These are phyloP conservation scores for Apodemia hepburni DNA, from an alignment of 2,888 invertebrate genomes.

Conservation along the genomic window DNA sequence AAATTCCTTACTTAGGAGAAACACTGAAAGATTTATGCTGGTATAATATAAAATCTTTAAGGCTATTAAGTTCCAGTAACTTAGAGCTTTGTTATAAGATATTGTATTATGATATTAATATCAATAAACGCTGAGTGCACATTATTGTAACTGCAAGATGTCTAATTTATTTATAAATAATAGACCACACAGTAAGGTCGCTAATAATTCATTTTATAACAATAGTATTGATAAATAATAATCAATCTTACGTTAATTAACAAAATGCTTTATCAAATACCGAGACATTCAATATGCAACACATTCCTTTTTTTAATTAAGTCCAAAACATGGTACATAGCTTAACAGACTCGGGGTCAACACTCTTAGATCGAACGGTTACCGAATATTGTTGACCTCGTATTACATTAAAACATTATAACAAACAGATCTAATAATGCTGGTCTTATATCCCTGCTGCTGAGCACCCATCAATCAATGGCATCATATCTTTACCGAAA, in stretches of 20 bases:
- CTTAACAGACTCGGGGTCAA: constrained; percentile 57
- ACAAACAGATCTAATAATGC: constrained; percentile 24
- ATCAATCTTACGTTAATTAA: constrained; percentile 31
- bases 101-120: constrained; percentile 5
- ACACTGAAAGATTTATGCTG: too few species aligned
- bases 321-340: constrained; percentile 60
- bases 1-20: too few species aligned
- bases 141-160: background rate
- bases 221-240: constrained; percentile 30
- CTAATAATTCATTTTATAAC: constrained; percentile 25
- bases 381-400: constrained; percentile 49
- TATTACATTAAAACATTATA: constrained; percentile 21
- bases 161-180: background rate
- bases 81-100: too few species aligned
- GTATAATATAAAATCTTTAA: too few species aligned
- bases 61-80: too few species aligned
- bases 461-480: constrained; percentile 79
- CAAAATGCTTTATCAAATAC: constrained; percentile 46
- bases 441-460: constrained; percentile 49
- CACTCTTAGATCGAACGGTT: constrained; percentile 55
- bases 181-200: constrained; percentile 8
- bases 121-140: background rate
- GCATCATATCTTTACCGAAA: constrained; percentile 73
- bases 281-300: constrained; percentile 47
- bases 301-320: constrained; percentile 74